These are phyloP conservation scores for Sitta carolinensis DNA, from an alignment of 2,797 vertebrate species.

Conservation along the genomic window DNA sequence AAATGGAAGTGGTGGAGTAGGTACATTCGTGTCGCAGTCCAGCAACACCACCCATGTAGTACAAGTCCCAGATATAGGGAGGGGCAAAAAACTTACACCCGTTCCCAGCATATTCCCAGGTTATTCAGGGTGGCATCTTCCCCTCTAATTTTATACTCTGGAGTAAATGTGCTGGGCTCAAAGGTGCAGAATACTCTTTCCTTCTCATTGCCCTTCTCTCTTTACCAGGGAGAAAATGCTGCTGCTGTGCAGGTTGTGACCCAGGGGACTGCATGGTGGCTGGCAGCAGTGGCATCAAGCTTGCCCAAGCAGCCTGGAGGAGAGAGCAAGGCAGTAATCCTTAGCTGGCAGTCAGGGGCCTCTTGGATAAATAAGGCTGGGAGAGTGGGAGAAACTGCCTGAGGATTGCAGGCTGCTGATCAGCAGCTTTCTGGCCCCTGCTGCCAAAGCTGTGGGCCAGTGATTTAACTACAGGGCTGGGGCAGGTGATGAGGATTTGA, in stretches of 20 bases:
- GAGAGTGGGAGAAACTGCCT: neutral
- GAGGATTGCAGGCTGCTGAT: neutral
- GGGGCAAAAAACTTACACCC: neutral
- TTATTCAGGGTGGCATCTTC: neutral
- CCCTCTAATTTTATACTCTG: neutral
- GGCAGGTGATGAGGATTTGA: neutral
- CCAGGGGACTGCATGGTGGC: fast-evolving
- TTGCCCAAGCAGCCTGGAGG: neutral
- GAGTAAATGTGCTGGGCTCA: neutral
- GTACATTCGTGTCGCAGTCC: neutral
- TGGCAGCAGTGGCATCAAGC: neutral
- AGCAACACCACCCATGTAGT: neutral
- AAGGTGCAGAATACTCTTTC: neutral
- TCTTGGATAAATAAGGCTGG: neutral
- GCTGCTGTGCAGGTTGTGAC: fast-evolving
- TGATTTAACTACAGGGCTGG: neutral
- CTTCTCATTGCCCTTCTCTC: neutral
- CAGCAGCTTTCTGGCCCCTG: neutral
- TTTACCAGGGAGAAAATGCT: neutral
- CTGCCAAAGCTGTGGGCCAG: neutral
- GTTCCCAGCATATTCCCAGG: fast-evolving
- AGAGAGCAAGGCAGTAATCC: neutral
- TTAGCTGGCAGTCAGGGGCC: neutral
- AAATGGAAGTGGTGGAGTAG: neutral
- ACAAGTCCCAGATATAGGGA: neutral